These are phyloP conservation scores for Mionectes olivaceus DNA, from an alignment of 2,797 vertebrate species.

Conservation along the genomic window DNA sequence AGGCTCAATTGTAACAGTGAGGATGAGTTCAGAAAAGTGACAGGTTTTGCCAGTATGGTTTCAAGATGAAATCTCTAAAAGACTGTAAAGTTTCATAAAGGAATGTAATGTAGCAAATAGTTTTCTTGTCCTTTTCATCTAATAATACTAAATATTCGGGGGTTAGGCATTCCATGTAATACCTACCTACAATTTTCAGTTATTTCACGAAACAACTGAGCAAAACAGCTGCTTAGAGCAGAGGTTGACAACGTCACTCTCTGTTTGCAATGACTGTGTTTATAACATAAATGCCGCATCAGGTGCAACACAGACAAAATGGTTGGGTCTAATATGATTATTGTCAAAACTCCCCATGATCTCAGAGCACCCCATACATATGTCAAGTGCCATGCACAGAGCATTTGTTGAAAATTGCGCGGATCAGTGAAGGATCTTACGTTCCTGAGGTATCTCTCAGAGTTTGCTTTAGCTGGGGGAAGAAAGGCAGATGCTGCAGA, in stretches of 20 bases:
- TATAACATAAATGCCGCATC: not conserved
- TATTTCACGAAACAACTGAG: not conserved
- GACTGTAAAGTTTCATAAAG: not conserved
- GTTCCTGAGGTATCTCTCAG: rapidly evolving
- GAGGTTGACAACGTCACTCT: not conserved
- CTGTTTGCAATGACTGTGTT: not conserved
- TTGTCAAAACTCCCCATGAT: not conserved
- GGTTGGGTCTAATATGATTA: not conserved
- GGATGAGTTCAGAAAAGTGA: not conserved
- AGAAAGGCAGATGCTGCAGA: rapidly evolving
- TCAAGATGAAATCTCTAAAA: not conserved
- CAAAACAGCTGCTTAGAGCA: not conserved
- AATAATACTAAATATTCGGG: not conserved
- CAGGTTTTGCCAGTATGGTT: not conserved
- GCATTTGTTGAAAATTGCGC: not conserved
- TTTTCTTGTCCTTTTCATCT: not conserved
- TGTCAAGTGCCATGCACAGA: not conserved
- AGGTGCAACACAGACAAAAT: rapidly evolving
- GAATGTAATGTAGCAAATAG: not conserved
- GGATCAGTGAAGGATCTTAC: not conserved
- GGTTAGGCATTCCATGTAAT: not conserved
- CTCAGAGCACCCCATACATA: not conserved
- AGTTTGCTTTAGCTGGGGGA: not conserved
- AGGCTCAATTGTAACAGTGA: not conserved
- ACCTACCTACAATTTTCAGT: not conserved